Evolutionary conservation across 2,113 vertebrate genomes (phyloP), one percentile per base, ranked within the genome.

Genomic region (Dipodomys ordii): DNA sequence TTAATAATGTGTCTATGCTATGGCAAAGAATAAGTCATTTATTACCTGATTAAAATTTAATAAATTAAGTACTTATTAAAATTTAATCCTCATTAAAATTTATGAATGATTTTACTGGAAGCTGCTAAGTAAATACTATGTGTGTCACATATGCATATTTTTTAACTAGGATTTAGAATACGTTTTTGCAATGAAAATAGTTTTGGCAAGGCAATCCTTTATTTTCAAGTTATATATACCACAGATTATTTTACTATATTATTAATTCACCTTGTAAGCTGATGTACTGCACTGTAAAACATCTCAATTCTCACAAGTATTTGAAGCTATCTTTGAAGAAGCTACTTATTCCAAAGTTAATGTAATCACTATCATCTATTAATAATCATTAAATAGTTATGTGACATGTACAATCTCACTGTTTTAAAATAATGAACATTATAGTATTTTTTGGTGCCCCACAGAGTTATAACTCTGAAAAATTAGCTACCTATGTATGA

Each of bases 81-180:
- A 53, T 86, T 93, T 83, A 90, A 91, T 83, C 39, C 19, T 94
- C 49, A 88, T 86, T 92, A 92, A 95, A 90, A 92, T 91, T 85
- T 86, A 86, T 90, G 74, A 79, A 72, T 68, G 11, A 77, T 83
- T 91, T 88, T 25, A 72, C 23, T 91, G 28, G 6, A 73, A 89
- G 88, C 27, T 86, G 27, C 25, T 86, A 95, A 96, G 67, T 86
- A 96, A 92, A 94, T 83, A 87, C 39, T 28, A 87, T 91, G 4
- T 57, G 44, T 76, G 32, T 91, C 28, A 35, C 62, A 79, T 49
- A 95, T 28, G 82, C 78, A 87, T 7, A 88, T 20, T 83, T 72
- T 87, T 46, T 65, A 83, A 44, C 69, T 76, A 86, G 77, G 19
- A 2, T 86, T 92, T 78, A 92, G 3, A 19, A 20, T 83, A 28